Evolutionary conservation across 2,113 vertebrate genomes (phyloP), one percentile per base, ranked within the genome.

Genomic region (Onychorhynchus coronatus): DNA sequence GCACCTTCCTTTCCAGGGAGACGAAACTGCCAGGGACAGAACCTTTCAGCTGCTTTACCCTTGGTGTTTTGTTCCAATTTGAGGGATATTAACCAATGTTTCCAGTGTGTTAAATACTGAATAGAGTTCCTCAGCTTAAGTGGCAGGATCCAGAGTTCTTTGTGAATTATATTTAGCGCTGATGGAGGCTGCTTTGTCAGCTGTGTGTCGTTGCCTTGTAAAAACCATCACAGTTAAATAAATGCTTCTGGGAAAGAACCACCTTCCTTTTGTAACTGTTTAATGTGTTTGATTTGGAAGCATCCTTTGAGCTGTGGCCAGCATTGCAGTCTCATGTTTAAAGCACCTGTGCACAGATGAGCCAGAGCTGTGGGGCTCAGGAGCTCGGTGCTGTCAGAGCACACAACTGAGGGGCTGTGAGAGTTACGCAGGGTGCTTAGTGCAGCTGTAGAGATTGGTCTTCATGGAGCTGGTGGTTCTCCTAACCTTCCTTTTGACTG

Each of bases 111-210:
- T 85, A 77, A 71, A 21, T 91, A 59, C 67, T 91, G 81, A 95
- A 62, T 70, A 81, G 87, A 76, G 59, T 52, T 62, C 53, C 39
- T 58, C 33, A 37, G 91, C 80, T 81, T 92, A 53, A 72, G 76
- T 42, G 75, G n/a, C 82, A 81, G 88, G 76, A 81, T 94, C 75
- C 6, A 5, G 68, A 92, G 73, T 49, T 92, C 82, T 96, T 94
- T 92, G 80, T 93, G 83, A 88, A 87, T 96, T 89, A 42, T 61
- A 53, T 94, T 94, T 81, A 92, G 85, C 2, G 1, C 79, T 83
- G 52, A 84, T 77, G 95, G 76, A 93, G 72, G 68, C 88, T 91
- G 85, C 91, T 88, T 94, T 96, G 90, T 93, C 56, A 88, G 68
- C 85, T 91, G 61, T 53, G 55, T 80, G 31, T 71, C 9, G 25